Evolutionary conservation across 92 coral and sea anemone genomes (phyloP), one percentile per base, ranked within the genome.

Genomic region (Metridium senile): DNA sequence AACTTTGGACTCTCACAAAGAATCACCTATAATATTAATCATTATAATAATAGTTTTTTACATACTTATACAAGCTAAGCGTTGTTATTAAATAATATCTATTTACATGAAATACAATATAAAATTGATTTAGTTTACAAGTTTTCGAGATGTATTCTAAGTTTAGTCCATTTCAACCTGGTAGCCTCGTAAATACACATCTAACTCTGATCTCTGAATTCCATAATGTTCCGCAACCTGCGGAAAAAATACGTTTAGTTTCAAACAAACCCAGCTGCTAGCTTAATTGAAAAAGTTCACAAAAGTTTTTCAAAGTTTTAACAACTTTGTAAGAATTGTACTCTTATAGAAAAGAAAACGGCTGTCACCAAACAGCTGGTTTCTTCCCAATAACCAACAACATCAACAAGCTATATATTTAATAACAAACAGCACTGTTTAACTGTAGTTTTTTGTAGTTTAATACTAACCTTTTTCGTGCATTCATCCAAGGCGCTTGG

Each of bases 141-240:
- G n/a, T n/a, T n/a, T n/a, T n/a, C 21, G 20, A 51, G 30, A 8
- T 11, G 19, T 18, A 16, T 10, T 47, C 13, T 53, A 47, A 11
- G 34, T 73, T 28, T 28, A 18, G 21, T 58, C 13, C 49, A 11
- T 67, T 26, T 69, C 69, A 43, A 83, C 97, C 65, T 91, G 97
- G 71, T 83, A 94, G 1, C 98, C 98, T 43, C 87, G 80, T 43
- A 94, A 84, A 54, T 94, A 94, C 32, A 94, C 90, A 57, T 94
- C 98, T 33, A 94, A 78, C 54, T 94, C 98, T 16, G 97, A 84
- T 68, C 87, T 89, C 74, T 86, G 93, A 34, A 94, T 94, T 21
- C 98, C 98, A 65, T 94, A 94, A 62, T 94, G 97, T 31, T 89
- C 97, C 0, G 86, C 85, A 28, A 83, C 91, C 97, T 91, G 93